Base-by-base conservation (phyloP, 2,888 invertebrate genomes). In the Rhorus exstirpatorius region DNA sequence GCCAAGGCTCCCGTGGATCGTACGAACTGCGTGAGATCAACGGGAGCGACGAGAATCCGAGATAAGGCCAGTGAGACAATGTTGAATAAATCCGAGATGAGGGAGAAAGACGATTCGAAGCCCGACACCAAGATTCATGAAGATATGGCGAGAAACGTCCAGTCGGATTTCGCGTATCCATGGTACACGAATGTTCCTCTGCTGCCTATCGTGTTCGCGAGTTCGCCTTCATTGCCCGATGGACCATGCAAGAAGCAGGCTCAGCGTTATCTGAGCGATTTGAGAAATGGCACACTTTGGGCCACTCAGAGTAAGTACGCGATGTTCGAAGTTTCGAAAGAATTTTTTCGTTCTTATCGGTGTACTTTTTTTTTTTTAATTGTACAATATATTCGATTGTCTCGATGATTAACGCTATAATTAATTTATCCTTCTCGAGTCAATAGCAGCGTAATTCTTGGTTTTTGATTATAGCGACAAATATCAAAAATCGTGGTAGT, bases 211-310 rank as follows among this genome's bases (percentile, higher is more conserved):
- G 84, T 83, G 6, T 86, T 88, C 35, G 88, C 88, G 0, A 83
- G 67, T 3, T 89, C 89, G 3, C 10, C 75, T 0, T 84, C 84
- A 0, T 60, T 90, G 8, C 86, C 88, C 14, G 86, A 90, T 19
- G 89, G 89, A 17, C 63, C 81, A n/a, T 91, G 91, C 83, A 90
- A 85, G 75, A 77, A 71, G 6, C 88, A 90, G 44, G 84, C 87
- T 1, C 79, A 72, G n/a, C 72, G 84, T 26, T 91, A 90, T 70
- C 72, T 88, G 58, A 68, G 83, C 12, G 87, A 86, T 14, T 83
- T 91, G 67, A 74, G 60, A 14, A 90, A 90, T 75, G 90, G 90
- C 26, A 89, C 88, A 0, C 77, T 89, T 1, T 91, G 91, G 91
- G 91, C 91, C 0, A 83, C 85, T 49, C 87, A 88, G 76, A 91